Evolutionary conservation across 2,888 invertebrate species (phyloP).

Genomic region (Empis livida): DNA sequence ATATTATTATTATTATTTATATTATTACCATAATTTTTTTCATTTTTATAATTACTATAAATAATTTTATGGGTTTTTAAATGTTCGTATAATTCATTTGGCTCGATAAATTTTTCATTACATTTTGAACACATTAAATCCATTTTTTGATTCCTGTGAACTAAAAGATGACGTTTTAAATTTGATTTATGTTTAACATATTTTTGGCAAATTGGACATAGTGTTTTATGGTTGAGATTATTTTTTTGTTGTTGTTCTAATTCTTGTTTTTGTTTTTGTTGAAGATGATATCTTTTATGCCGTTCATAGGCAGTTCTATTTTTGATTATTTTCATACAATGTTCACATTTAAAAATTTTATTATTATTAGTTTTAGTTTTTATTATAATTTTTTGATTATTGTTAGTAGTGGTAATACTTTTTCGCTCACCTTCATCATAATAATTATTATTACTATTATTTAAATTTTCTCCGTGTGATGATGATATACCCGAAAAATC

Average conservation of each 20-base stretch:
- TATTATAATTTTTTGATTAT: no score
- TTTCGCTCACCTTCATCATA: no score
- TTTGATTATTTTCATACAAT: constrained; percentile 6
- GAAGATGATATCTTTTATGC: constrained; percentile 6
- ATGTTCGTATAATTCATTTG: constrained; percentile 6
- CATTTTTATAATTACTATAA: no score
- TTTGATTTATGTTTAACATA: constrained; percentile 9
- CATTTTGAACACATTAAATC: constrained; percentile 9
- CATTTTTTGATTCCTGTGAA: constrained; percentile 4
- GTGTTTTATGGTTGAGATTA: neutral
- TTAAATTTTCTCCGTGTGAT: no score
- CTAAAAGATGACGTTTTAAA: constrained; percentile 9
- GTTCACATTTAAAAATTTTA: neutral
- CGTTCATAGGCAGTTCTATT: constrained; percentile 1
- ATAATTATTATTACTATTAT: no score
- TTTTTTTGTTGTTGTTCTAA: no score
- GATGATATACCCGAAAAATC: no score
- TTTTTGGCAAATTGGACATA: constrained; percentile 9
- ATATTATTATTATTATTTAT: neutral
- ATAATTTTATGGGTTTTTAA: constrained; percentile 6
- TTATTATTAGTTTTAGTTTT: neutral
- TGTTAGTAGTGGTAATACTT: no score
- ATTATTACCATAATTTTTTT: no score
- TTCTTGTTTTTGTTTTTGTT: neutral
- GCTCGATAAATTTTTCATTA: constrained; percentile 5